phyloP scores from a whole-genome alignment of 1,140 invertebrate genomes.

The Diabrotica virgifera region DNA sequence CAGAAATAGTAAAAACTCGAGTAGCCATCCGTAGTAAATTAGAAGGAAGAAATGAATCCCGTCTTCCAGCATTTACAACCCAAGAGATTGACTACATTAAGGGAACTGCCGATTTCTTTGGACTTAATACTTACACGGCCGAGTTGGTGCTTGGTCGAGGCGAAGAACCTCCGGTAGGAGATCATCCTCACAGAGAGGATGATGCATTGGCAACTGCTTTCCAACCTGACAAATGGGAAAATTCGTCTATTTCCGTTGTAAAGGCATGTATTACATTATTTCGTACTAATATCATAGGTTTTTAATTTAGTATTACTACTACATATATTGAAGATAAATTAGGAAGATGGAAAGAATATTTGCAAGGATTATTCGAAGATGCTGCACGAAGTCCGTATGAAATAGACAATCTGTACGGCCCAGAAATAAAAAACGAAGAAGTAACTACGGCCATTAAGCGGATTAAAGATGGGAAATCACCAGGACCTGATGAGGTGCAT shows the following conservation, averaged over 20 bases:
- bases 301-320: too few species aligned
- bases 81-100: conserved; percentile 9
- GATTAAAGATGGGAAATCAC: too few species aligned
- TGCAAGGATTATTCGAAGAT: too few species aligned
- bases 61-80: conserved; percentile 18
- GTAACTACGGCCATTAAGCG: too few species aligned
- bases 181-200: neutral
- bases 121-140: conserved; percentile 37
- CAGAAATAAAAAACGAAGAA: too few species aligned
- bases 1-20: conserved; percentile 16
- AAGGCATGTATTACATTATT: too few species aligned
- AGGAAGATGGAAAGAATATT: too few species aligned
- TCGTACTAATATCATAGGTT: too few species aligned
- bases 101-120: conserved; percentile 19
- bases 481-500: too few species aligned
- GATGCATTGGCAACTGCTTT: neutral
- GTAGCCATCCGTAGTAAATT: conserved; percentile 8
- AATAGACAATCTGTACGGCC: too few species aligned
- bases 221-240: neutral
- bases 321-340: too few species aligned
- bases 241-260: neutral
- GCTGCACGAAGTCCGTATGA: too few species aligned
- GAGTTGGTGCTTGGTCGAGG: neutral
- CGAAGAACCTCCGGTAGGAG: neutral
- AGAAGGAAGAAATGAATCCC: conserved; percentile 11